Evolutionary conservation across 2,113 vertebrate species (phyloP).

Genomic region (Lipotes vexillifer): DNA sequence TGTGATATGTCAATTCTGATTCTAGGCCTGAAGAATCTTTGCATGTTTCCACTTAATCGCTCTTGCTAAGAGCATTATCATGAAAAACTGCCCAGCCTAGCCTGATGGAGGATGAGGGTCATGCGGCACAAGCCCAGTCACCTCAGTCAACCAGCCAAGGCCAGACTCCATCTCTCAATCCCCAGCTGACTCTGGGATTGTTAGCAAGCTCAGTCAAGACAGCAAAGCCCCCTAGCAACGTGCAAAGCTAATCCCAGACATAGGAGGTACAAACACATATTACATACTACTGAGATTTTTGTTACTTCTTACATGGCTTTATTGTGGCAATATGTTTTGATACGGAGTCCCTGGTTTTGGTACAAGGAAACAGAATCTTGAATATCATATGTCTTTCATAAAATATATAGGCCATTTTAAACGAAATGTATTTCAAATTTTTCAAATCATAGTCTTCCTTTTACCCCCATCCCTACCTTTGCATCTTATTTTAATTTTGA

Average conservation of each 20-base stretch:
- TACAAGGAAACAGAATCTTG: neutral
- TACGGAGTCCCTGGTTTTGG: neutral
- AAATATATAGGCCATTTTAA: neutral
- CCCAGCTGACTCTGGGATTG: accelerated
- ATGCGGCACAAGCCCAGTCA: accelerated
- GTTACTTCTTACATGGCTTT: neutral
- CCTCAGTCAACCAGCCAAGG: neutral
- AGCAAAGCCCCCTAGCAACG: neutral
- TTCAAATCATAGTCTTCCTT: too few species aligned
- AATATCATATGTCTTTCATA: neutral
- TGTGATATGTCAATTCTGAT: too few species aligned
- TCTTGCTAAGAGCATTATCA: neutral
- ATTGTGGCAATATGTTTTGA: neutral
- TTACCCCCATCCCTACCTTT: neutral
- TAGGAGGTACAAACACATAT: neutral
- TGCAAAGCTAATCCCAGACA: neutral
- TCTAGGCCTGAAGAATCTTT: neutral
- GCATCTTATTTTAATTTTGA: neutral
- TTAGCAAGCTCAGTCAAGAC: neutral
- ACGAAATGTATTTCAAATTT: neutral
- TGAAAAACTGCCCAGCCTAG: neutral
- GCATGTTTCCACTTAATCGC: neutral
- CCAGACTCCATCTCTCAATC: neutral
- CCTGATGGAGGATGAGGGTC: neutral
- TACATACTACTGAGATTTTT: neutral